phyloP scores from a whole-genome alignment of 2,113 vertebrate species.

The Nerophis ophidion region DNA sequence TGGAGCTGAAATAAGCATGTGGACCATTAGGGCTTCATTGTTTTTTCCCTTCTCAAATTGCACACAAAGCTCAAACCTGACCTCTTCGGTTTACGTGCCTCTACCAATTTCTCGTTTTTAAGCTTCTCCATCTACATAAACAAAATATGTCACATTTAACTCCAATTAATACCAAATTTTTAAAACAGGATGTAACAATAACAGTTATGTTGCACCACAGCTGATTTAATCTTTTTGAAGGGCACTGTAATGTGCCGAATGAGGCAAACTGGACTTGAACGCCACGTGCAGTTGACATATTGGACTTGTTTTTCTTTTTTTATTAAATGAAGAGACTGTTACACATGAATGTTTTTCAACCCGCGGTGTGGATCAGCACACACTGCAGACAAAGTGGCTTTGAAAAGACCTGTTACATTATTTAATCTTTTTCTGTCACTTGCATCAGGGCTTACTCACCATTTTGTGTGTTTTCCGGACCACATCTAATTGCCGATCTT shows the following conservation, averaged over 20 bases:
- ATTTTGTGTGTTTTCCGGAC: background rate
- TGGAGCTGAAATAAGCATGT: background rate
- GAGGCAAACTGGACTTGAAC: background rate
- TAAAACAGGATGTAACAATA: too few species aligned
- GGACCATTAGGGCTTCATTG: background rate
- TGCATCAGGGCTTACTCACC: background rate
- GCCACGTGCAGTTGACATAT: background rate
- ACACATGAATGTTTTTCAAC: conserved; percentile 24
- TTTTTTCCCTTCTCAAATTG: conserved; percentile 2
- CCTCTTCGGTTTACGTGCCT: conserved; percentile 31
- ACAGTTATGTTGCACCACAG: too few species aligned
- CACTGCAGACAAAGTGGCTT: conserved; percentile 7
- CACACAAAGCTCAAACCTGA: conserved; percentile 1
- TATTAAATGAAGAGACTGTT: conserved; percentile 24
- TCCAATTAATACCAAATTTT: too few species aligned
- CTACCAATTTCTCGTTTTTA: background rate
- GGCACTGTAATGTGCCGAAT: background rate
- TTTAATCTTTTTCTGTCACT: background rate
- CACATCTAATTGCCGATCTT: conserved; percentile 6
- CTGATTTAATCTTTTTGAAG: background rate
- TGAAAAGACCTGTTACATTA: conserved; percentile 23
- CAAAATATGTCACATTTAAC: background rate
- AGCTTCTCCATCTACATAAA: background rate
- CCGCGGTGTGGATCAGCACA: conserved; percentile 8
- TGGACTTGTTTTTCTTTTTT: background rate